Evolutionary conservation across 92 coral and sea anemone genomes (phyloP), one percentile per base, ranked within the genome.

Genomic region (Phenganax subtilis): DNA sequence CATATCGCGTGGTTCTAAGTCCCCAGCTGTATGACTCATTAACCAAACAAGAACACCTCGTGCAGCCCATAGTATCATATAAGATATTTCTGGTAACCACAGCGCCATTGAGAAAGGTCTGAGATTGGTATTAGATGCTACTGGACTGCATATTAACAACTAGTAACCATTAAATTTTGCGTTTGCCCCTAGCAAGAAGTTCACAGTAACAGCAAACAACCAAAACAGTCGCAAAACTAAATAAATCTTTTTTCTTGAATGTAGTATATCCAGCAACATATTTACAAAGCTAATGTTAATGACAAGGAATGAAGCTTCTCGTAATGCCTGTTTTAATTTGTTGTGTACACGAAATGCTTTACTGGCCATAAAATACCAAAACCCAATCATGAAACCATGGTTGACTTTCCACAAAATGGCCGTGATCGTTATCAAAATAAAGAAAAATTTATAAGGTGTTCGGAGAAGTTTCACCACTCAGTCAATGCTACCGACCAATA

Each of bases 1-100:
- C 70, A 77, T 37, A 12, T 77, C 82, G 14, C 82, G 68, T n/a
- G 82, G 65, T 77, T 77, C 70, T 44, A 77, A 58, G 17, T 77
- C 82, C 47, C 16, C 56, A 25, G 82, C 82, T 28, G 69, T 77
- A 61, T 77, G 71, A 77, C 56, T 58, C 9, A 61, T 0, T 12
- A 71, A 55, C 82, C 82, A 77, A 44, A 12, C 15, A 6, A 77
- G 82, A 28, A 77, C 51, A 1, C 20, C 82, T 59, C 82, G 62
- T 17, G 71, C 25, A 30, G 37, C 16, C 82, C 82, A 77, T 59
- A 77, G 25, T 20, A 77, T 12, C 9, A 44, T 14, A 16, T 77
- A 77, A 10, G 82, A 77, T 3, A 28, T 20, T 61, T 77, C 71
- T 57, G 70, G 82, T 8, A 61, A 51, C 69, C 82, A 77, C 27